These are phyloP conservation scores for Larimichthys crocea DNA, from an alignment of 2,113 vertebrate genomes.

Conservation along the genomic window DNA sequence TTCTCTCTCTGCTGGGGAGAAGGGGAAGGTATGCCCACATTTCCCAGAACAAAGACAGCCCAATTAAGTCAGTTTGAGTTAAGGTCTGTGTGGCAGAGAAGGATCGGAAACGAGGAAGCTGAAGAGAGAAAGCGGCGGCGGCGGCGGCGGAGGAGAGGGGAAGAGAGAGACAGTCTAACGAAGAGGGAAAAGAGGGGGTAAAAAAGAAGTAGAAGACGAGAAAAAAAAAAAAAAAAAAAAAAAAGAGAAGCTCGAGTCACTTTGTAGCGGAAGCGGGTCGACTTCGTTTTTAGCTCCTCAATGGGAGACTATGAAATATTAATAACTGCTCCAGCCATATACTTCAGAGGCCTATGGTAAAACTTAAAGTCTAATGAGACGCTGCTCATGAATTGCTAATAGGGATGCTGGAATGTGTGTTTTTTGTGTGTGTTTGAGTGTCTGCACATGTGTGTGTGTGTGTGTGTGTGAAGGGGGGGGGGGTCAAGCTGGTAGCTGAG, in stretches of 20 bases:
- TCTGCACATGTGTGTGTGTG: slow-evolving; percentile 53
- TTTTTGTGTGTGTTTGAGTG: slow-evolving; percentile 65
- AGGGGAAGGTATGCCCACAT: slow-evolving; percentile 80
- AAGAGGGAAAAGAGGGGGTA: slow-evolving; percentile 59
- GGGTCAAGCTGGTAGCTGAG: slow-evolving; percentile 73
- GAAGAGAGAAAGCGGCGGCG: slow-evolving; percentile 48
- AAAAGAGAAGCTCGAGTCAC: slow-evolving; percentile 73
- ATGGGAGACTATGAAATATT: slow-evolving; percentile 87
- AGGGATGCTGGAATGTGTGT: slow-evolving; percentile 83
- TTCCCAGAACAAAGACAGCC: slow-evolving; percentile 86
- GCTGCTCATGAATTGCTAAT: slow-evolving; percentile 87
- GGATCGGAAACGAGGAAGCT: slow-evolving; percentile 64
- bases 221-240: slow-evolving; percentile 49
- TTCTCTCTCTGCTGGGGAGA: slow-evolving; percentile 57
- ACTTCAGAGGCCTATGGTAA: slow-evolving; percentile 85
- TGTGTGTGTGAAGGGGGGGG: slow-evolving; percentile 18
- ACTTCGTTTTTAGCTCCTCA: slow-evolving; percentile 83
- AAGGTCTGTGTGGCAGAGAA: slow-evolving; percentile 79
- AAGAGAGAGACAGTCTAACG: slow-evolving; percentile 68
- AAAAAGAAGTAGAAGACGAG: slow-evolving; percentile 56
- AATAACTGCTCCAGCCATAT: slow-evolving; percentile 85
- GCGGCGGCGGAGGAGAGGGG: slow-evolving; percentile 38
- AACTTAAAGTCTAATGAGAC: slow-evolving; percentile 87
- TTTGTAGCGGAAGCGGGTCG: slow-evolving; percentile 83
- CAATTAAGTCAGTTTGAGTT: slow-evolving; percentile 88